Evolutionary conservation across 2,113 vertebrate genomes (phyloP), one percentile per base, ranked within the genome.

Genomic region (Sapayoa aenigma): DNA sequence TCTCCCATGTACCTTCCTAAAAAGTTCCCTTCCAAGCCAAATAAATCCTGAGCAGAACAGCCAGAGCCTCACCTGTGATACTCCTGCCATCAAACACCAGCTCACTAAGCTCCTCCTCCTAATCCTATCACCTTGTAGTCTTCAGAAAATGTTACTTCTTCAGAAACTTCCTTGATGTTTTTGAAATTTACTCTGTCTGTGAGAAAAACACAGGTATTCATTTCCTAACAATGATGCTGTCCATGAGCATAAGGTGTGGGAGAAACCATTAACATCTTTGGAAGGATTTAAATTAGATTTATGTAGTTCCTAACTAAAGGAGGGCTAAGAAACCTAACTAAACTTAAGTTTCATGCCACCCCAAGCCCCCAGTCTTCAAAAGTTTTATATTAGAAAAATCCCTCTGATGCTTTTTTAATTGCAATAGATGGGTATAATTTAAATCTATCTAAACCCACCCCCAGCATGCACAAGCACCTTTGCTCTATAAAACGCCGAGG

Each of bases 1-100:
- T 44, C 62, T 62, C 39, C 39, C 2, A 0, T 2, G 11, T 23
- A 75, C 60, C 17, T 78, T 35, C 2, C 4, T 0, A 0, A 42
- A 33, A 46, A 19, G 16, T 16, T 79, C 62, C 49, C 30, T 73
- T 68, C 35, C 50, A 63, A 50, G 27, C 4, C 55, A 91, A 49
- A 78, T 18, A 30, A 62, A 74, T 15, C 33, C 66, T 12, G 10
- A 88, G 63, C 49, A 25, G 6, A 60, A 77, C 23, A 77, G 55
- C 12, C 31, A 58, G 68, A 11, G 14, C 10, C 31, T 56, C 46
- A 9, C 41, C n/a, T 5, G 7, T 55, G 44, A 19, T 33, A 23
- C 3, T 91, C 21, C 74, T 66, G 13, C 0, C 1, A 52, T 33
- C 68, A 55, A 47, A 27, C 52, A 59, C 39, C 56, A 83, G 49